Evolutionary conservation across 2,797 vertebrate genomes (phyloP).

Genomic region (Pantherophis vulpinus): DNA sequence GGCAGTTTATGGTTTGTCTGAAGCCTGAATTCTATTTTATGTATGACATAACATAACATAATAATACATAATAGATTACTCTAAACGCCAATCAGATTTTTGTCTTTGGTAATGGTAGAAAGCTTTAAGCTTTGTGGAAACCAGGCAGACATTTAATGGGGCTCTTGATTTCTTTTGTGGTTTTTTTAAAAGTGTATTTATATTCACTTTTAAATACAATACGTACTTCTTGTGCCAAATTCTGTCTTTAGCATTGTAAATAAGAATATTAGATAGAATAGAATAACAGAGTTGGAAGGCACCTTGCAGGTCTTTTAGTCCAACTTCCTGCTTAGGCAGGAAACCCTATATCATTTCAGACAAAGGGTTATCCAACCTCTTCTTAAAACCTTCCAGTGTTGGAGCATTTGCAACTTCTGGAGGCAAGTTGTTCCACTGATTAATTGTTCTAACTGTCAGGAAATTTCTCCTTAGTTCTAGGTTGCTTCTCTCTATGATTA

Average conservation of each 20-base stretch:
- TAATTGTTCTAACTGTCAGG: too few species aligned
- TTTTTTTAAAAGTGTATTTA: background rate
- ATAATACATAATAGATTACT: background rate
- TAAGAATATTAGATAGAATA: too few species aligned
- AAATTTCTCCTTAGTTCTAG: too few species aligned
- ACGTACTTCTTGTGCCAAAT: background rate
- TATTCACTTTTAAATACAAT: background rate
- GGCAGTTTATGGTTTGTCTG: background rate
- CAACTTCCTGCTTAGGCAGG: too few species aligned
- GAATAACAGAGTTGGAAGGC: too few species aligned
- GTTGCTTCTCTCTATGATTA: too few species aligned
- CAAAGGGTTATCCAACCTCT: too few species aligned
- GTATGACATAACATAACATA: background rate
- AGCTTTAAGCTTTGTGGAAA: background rate
- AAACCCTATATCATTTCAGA: too few species aligned
- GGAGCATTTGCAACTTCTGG: too few species aligned
- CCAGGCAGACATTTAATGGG: background rate
- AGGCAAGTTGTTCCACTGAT: too few species aligned
- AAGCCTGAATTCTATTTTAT: background rate
- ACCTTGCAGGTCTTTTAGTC: too few species aligned
- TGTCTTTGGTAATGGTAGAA: background rate
- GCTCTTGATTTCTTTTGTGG: background rate
- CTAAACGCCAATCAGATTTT: background rate
- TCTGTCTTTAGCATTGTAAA: background rate
- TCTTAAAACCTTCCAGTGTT: too few species aligned